phyloP scores from a whole-genome alignment of 2,888 invertebrate genomes.

The Orchestes rusci region DNA sequence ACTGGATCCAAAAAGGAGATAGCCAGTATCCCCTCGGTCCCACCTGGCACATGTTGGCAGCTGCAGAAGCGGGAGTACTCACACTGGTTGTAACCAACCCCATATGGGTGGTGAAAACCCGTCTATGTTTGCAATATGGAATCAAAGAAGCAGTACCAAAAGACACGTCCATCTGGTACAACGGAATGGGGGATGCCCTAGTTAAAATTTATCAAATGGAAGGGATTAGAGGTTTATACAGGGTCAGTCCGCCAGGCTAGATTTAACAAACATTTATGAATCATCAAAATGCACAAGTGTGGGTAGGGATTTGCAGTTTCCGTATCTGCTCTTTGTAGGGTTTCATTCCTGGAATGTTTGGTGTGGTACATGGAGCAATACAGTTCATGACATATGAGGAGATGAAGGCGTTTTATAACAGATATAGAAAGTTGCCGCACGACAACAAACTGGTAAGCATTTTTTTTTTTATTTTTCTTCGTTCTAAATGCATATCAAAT shows the following conservation, averaged over 20 bases:
- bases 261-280: slow-evolving; percentile 20
- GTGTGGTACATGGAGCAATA: slow-evolving; percentile 95
- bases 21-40: slow-evolving; percentile 76
- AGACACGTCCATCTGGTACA: slow-evolving; percentile 58
- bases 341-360: slow-evolving; percentile 93
- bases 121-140: slow-evolving; percentile 91
- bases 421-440: slow-evolving; percentile 70
- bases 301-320: slow-evolving; percentile 33
- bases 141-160: slow-evolving; percentile 47
- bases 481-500: not conserved
- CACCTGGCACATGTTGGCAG: slow-evolving; percentile 82
- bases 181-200: slow-evolving; percentile 88
- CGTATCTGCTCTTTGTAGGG: slow-evolving; percentile 60
- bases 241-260: slow-evolving; percentile 54
- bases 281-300: slow-evolving; percentile 20
- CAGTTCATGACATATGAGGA: slow-evolving; percentile 99
- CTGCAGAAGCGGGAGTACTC: slow-evolving; percentile 83
- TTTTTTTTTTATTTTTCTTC: not conserved
- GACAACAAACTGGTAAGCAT: slow-evolving; percentile 88
- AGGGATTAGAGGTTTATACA: slow-evolving; percentile 87
- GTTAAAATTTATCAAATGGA: slow-evolving; percentile 83
- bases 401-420: slow-evolving; percentile 90
- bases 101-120: slow-evolving; percentile 98
- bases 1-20: slow-evolving; percentile 86
- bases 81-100: slow-evolving; percentile 94